phyloP scores from a whole-genome alignment of 2,888 invertebrate genomes.

The Dryomyza anilis region DNA sequence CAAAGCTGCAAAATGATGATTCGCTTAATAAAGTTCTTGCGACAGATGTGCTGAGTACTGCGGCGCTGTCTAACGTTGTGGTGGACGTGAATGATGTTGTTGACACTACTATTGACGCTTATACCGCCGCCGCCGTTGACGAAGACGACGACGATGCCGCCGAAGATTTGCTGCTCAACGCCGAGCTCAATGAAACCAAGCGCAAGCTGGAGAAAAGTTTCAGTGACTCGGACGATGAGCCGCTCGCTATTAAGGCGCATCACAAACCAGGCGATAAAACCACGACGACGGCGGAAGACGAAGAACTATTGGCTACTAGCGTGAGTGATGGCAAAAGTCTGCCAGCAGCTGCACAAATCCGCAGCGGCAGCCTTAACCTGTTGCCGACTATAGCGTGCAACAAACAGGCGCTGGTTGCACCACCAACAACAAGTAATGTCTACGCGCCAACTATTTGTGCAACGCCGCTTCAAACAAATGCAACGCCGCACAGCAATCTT shows the following conservation, averaged over 20 bases:
- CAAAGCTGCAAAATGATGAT: constrained; percentile 35
- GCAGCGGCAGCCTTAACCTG: constrained; percentile 2
- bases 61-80: too few species aligned
- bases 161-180: constrained; percentile 54
- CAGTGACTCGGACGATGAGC: constrained; percentile 72
- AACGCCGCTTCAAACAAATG: too few species aligned
- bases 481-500: constrained; percentile 30
- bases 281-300: constrained; percentile 40
- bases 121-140: too few species aligned
- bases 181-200: constrained; percentile 55
- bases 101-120: too few species aligned
- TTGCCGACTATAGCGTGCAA: too few species aligned
- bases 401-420: constrained; percentile 28
- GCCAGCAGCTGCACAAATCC: too few species aligned
- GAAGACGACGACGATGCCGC: constrained; percentile 50
- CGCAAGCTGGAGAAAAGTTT: constrained; percentile 63
- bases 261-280: constrained; percentile 45
- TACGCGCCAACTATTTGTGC: too few species aligned
- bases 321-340: constrained; percentile 31
- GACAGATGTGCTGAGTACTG: too few species aligned
- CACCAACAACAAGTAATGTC: neutral
- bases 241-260: constrained; percentile 65
- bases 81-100: too few species aligned
- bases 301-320: too few species aligned
- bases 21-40: neutral